A percentile compares a stretch with the other conserved stretches of the same genome.
Evolutionary conservation across 2,113 vertebrate species (phyloP).

Genomic region (Odobenus rosmarus): DNA sequence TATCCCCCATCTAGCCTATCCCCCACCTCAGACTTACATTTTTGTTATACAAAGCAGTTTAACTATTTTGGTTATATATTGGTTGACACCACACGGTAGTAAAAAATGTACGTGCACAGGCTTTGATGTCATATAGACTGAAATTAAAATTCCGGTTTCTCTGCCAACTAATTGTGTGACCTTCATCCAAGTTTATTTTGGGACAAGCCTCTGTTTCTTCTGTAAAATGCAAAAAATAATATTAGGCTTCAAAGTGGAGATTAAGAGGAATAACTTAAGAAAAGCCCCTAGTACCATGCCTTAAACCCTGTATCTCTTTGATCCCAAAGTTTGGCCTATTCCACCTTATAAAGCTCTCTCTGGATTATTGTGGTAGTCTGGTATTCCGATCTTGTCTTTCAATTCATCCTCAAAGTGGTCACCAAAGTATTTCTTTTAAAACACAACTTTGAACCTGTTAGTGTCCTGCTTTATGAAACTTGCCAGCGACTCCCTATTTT

Average conservation of each 20-base stretch:
- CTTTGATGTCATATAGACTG: neutral
- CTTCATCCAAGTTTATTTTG: neutral
- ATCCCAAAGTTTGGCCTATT: constrained; percentile 3
- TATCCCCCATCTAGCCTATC: neutral
- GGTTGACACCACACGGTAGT: neutral
- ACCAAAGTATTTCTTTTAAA: neutral
- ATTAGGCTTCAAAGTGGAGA: neutral
- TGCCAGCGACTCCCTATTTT: neutral
- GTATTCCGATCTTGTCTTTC: neutral
- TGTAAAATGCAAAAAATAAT: constrained; percentile 13
- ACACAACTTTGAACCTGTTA: neutral
- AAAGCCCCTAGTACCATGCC: neutral
- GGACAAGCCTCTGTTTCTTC: neutral
- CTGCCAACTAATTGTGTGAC: neutral
- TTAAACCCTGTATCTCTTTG: neutral
- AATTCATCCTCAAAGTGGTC: neutral
- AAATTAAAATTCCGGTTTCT: constrained; percentile 13
- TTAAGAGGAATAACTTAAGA: constrained; percentile 17
- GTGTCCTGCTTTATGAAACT: neutral
- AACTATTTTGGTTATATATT: constrained; percentile 26
- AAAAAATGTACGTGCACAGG: neutral
- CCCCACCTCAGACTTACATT: neutral
- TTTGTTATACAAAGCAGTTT: constrained; percentile 28
- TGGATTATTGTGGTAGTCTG: neutral
- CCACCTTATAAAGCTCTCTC: neutral